A percentile compares a stretch with the other conserved stretches of the same genome.
These are phyloP conservation scores for Tetragonula carbonaria DNA, from an alignment of 2,888 invertebrate species.

Conservation along the genomic window DNA sequence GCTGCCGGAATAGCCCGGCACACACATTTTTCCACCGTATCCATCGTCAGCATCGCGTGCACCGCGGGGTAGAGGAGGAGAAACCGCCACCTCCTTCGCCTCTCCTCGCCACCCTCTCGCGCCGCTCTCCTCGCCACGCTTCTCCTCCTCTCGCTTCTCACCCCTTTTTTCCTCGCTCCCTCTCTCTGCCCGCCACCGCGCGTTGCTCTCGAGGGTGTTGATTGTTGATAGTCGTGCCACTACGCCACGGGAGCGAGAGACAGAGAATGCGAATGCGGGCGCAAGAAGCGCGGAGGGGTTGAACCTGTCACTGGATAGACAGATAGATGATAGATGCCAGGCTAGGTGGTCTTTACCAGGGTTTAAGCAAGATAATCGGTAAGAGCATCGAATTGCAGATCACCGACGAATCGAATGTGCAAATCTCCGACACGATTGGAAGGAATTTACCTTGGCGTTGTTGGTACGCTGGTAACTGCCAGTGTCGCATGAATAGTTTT, in stretches of 20 bases:
- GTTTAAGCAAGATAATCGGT: conserved; percentile 32
- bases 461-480: too few species aligned
- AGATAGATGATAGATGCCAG: conserved; percentile 54
- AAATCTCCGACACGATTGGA: not conserved
- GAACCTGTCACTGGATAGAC: conserved; percentile 25
- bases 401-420: not conserved
- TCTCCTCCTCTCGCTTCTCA: not conserved
- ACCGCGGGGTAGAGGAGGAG: conserved; percentile 15
- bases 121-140: not conserved
- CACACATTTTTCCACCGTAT: conserved; percentile 75
- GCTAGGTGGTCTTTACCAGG: conserved; percentile 52
- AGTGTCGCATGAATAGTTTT: not conserved
- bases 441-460: not conserved
- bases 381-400: conserved; percentile 49
- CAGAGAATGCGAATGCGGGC: conserved; percentile 28
- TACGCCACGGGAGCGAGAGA: conserved; percentile 38
- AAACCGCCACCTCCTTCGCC: conserved; percentile 27
- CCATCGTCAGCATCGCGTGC: conserved; percentile 46
- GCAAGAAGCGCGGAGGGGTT: conserved; percentile 17
- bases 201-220: conserved; percentile 59
- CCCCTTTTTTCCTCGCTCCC: not conserved
- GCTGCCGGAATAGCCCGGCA: conserved; percentile 77
- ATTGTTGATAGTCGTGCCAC: conserved; percentile 67
- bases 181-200: conserved; percentile 16
- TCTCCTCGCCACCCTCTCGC: not conserved